A percentile compares a stretch with the other conserved stretches of the same genome.
These are phyloP conservation scores for Tapirus indicus DNA, from an alignment of 2,797 vertebrate species.

Conservation along the genomic window DNA sequence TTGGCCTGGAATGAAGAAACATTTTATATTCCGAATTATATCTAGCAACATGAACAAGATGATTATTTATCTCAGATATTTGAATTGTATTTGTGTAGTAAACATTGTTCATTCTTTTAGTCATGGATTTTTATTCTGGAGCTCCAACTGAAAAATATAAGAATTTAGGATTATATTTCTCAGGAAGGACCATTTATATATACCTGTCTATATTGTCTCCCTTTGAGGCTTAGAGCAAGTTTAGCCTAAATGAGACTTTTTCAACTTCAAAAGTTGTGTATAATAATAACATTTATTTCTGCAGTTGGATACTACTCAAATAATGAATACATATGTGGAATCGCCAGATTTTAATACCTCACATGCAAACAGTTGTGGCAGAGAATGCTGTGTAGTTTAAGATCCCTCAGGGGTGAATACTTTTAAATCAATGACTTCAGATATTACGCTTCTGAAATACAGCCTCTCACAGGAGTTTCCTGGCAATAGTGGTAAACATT, in stretches of 20 bases:
- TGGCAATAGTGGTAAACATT: slow-evolving; percentile 64
- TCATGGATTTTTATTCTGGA: slow-evolving; percentile 33
- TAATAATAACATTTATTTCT: slow-evolving; percentile 42
- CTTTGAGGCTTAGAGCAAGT: slow-evolving; percentile 26
- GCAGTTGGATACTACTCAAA: not conserved
- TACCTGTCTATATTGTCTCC: not conserved
- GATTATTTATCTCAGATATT: not conserved
- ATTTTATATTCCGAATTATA: not conserved
- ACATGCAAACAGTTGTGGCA: slow-evolving; percentile 45
- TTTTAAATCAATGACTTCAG: slow-evolving; percentile 72
- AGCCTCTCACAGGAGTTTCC: slow-evolving; percentile 66
- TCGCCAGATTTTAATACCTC: not conserved
- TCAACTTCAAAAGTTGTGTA: slow-evolving; percentile 57
- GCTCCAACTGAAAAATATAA: not conserved
- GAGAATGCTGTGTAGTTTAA: slow-evolving; percentile 54
- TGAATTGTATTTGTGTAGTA: not conserved
- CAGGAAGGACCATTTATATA: not conserved
- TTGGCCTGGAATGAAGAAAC: not conserved
- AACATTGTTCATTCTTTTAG: not conserved
- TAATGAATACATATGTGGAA: slow-evolving; percentile 65
- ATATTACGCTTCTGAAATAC: slow-evolving; percentile 71
- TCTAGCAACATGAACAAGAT: not conserved
- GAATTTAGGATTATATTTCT: slow-evolving; percentile 15
- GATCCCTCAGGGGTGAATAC: not conserved
- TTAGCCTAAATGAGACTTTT: slow-evolving; percentile 52